Evolutionary conservation across 2,797 vertebrate genomes (phyloP).

Genomic region (Chloroceryle inda): DNA sequence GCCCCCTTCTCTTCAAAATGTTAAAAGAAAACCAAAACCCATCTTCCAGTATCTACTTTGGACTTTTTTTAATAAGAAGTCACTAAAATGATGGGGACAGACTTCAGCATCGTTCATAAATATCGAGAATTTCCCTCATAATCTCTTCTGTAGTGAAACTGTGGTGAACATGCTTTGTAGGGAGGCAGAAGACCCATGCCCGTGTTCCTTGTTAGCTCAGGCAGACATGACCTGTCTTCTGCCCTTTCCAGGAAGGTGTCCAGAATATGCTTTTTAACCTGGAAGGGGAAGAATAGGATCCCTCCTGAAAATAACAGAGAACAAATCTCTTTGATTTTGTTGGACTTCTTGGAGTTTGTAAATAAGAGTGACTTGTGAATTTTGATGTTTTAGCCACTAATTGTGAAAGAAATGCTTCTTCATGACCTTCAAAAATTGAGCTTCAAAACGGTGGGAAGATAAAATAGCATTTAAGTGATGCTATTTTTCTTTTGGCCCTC

Average conservation of each 20-base stretch:
- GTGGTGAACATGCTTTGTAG: accelerated
- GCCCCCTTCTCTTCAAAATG: background rate
- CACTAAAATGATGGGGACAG: background rate
- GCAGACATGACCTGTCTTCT: background rate
- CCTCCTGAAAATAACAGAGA: background rate
- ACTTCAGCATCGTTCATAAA: background rate
- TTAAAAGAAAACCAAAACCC: background rate
- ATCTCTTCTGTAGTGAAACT: accelerated
- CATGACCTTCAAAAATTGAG: background rate
- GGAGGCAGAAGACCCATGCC: background rate
- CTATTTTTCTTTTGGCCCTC: background rate
- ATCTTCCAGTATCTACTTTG: background rate
- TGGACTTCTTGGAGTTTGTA: background rate
- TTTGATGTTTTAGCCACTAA: background rate
- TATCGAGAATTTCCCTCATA: background rate
- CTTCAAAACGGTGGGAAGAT: background rate
- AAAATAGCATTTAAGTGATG: background rate
- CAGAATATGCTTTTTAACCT: background rate
- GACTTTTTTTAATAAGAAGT: background rate
- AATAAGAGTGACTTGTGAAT: background rate
- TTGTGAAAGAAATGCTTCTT: background rate
- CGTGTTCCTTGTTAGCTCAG: background rate
- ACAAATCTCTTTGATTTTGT: background rate
- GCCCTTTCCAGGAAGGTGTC: background rate
- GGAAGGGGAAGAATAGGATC: background rate